phyloP scores from a whole-genome alignment of 2,888 invertebrate genomes.

The Brachylomia viminalis region DNA sequence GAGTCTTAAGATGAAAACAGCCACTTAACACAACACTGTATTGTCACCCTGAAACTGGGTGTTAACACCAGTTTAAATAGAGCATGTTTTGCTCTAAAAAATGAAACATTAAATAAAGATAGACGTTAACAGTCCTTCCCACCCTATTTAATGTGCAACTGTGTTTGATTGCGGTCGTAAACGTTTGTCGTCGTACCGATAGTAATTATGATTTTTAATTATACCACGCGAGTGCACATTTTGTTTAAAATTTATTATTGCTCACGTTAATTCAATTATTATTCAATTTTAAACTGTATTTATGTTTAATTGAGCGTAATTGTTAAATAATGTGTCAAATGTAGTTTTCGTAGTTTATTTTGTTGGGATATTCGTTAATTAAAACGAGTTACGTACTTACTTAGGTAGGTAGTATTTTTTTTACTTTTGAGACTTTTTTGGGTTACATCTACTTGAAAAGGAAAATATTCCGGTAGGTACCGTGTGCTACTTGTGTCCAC shows the following conservation, averaged over 20 bases:
- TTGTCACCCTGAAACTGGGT: not conserved
- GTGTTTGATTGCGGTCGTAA: constrained; percentile 88
- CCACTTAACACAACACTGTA: not conserved
- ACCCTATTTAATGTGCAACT: constrained; percentile 83
- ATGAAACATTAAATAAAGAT: constrained; percentile 3
- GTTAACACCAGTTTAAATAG: not conserved
- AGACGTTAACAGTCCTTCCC: constrained; percentile 19
- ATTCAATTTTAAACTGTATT: constrained; percentile 67
- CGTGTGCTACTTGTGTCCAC: too few species aligned
- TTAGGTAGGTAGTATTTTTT: not conserved
- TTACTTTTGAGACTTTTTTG: not conserved
- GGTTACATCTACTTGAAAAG: not conserved
- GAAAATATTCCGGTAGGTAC: not conserved
- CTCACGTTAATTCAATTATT: constrained; percentile 68
- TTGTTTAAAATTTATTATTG: constrained; percentile 70
- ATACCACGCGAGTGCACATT: constrained; percentile 66
- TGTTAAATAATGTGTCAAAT: constrained; percentile 63
- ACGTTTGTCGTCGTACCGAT: constrained; percentile 72
- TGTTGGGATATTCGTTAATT: constrained; percentile 26
- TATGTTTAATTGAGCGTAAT: constrained; percentile 62
- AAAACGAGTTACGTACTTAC: not conserved
- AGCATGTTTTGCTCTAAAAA: not conserved
- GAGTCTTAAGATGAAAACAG: not conserved
- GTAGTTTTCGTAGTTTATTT: constrained; percentile 35
- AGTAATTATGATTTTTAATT: constrained; percentile 85